Evolutionary conservation across 1,140 invertebrate genomes (phyloP).

Genomic region (Saxidomus purpurata): DNA sequence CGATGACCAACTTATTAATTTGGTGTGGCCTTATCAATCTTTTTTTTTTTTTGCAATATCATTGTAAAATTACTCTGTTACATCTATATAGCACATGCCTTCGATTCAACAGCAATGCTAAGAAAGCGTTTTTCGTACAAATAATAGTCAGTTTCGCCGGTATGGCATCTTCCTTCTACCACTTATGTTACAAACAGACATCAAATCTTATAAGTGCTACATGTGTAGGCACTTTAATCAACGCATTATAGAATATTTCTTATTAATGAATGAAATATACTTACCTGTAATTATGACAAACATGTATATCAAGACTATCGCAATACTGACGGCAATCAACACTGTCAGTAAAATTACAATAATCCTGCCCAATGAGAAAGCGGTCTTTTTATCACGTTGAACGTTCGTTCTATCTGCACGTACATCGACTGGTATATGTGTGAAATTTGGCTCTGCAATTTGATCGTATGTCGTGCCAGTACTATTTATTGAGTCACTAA

Average conservation of each 20-base stretch:
- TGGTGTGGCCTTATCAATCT: too few species aligned
- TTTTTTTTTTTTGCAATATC: too few species aligned
- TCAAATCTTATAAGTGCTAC: background rate
- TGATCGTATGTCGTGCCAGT: background rate
- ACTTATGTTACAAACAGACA: background rate
- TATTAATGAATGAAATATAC: background rate
- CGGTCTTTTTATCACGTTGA: background rate
- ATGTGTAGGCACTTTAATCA: background rate
- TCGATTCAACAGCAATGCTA: too few species aligned
- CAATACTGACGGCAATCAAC: background rate
- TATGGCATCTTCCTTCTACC: too few species aligned
- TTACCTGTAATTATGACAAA: background rate
- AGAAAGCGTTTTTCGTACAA: background rate
- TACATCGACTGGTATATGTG: background rate
- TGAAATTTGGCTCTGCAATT: background rate
- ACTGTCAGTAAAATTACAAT: background rate
- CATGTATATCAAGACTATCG: background rate
- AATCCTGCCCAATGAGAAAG: background rate
- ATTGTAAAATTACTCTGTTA: too few species aligned
- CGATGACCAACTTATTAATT: too few species aligned
- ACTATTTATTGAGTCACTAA: background rate
- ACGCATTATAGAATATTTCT: background rate
- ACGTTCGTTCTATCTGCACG: background rate
- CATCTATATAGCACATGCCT: too few species aligned
- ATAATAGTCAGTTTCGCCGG: background rate